Evolutionary conservation across 2,888 invertebrate species (phyloP).

Genomic region (Galeruca laticollis): DNA sequence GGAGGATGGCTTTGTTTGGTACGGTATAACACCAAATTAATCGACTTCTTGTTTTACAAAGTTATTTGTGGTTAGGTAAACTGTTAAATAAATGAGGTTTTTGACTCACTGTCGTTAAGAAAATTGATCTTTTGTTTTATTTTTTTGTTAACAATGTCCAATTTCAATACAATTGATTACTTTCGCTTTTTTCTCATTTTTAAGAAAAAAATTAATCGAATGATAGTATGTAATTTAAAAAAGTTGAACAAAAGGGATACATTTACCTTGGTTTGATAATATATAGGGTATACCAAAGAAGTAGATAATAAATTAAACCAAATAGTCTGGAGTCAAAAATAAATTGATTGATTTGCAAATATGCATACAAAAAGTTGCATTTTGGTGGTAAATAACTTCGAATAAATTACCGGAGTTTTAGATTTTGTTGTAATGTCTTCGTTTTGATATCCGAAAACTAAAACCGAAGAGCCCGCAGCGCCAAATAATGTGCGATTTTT

Average conservation of each 20-base stretch:
- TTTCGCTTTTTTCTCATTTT: not conserved
- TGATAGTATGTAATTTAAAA: not conserved
- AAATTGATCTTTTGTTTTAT: constrained; percentile 12
- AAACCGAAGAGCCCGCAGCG: too few relatives aligned
- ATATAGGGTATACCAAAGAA: too few relatives aligned
- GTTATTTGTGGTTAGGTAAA: constrained; percentile 8
- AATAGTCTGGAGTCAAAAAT: too few relatives aligned
- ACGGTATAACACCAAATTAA: constrained; percentile 2
- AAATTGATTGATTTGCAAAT: too few relatives aligned
- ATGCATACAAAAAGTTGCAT: too few relatives aligned
- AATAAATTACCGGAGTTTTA: too few relatives aligned
- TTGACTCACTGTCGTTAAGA: constrained; percentile 1
- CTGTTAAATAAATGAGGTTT: constrained; percentile 2
- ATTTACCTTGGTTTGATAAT: too few relatives aligned
- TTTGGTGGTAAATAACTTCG: too few relatives aligned
- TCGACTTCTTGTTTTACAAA: constrained; percentile 11
- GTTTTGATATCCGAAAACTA: too few relatives aligned
- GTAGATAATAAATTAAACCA: too few relatives aligned
- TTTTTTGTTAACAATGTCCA: not conserved
- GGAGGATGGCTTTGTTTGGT: not conserved
- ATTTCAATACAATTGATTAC: not conserved
- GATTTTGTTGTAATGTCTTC: too few relatives aligned
- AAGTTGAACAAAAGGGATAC: not conserved
- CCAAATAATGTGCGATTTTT: too few relatives aligned
- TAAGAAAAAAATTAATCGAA: not conserved